Conservation (phyloP, 2,113 vertebrate genomes). For the Cyanoliseus patagonus region DNA sequence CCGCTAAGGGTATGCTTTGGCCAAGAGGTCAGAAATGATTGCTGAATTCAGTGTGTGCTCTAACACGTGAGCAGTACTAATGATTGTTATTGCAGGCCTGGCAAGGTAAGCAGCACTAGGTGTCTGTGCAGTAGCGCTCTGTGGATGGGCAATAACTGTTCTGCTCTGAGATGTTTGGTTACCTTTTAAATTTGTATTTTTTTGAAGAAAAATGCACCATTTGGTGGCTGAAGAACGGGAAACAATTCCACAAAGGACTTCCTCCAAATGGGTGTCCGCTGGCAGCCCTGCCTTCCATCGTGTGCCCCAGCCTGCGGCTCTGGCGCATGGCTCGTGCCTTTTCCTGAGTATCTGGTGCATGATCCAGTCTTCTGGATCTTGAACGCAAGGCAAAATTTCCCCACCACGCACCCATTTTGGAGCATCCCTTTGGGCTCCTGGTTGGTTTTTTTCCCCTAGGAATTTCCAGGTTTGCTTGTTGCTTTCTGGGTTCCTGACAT, state of each 20-base stretch:
- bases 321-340: fast-evolving
- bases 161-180: not conserved
- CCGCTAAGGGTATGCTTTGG: not conserved
- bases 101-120: slow-evolving; percentile 20
- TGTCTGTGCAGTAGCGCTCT: not conserved
- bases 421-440: not conserved
- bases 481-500: not conserved
- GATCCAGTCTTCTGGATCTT: not conserved
- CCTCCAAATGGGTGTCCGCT: not conserved
- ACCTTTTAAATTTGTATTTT: not conserved
- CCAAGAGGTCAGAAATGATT: not conserved
- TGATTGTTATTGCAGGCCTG: not conserved
- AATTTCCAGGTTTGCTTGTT: not conserved
- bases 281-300: not conserved
- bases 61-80: not conserved
- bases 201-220: not conserved
- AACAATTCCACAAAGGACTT: not conserved
- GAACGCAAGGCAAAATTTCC: not conserved
- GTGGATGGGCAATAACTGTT: not conserved
- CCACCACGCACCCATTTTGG: not conserved
- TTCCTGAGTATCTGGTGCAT: not conserved
- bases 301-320: not conserved
- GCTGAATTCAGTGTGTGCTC: fast-evolving
- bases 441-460: not conserved
- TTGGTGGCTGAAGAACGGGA: not conserved